These are phyloP conservation scores for Acipenser transmontanus DNA, from an alignment of 2,797 vertebrate genomes.

Conservation along the genomic window DNA sequence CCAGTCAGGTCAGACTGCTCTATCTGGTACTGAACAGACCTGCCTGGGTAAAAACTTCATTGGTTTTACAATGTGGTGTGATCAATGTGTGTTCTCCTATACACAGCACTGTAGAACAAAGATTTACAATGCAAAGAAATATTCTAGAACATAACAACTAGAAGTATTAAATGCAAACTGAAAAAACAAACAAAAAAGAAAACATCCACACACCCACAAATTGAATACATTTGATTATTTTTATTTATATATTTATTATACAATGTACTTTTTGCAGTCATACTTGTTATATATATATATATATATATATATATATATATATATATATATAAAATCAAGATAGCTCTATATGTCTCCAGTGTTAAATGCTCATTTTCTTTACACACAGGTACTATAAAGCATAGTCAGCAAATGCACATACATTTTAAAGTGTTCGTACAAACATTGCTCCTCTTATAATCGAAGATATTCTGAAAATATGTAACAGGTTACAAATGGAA, in stretches of 20 bases:
- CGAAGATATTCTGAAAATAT: constrained; percentile 6
- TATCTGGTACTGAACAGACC: too few relatives aligned
- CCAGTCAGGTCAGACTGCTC: too few relatives aligned
- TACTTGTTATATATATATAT: constrained; percentile 57
- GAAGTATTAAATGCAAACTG: too few relatives aligned
- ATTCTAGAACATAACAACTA: too few relatives aligned
- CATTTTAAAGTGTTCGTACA: constrained; percentile 42
- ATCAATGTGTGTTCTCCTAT: too few relatives aligned
- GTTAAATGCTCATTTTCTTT: constrained; percentile 59
- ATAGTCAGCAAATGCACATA: constrained; percentile 63
- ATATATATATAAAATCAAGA: neutral
- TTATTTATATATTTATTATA: constrained; percentile 20
- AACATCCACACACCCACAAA: too few relatives aligned
- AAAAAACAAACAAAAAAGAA: too few relatives aligned
- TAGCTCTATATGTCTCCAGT: constrained; percentile 48
- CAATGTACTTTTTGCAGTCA: constrained; percentile 58
- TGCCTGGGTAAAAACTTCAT: too few relatives aligned
- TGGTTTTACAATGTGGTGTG: too few relatives aligned
- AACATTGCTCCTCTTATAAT: constrained; percentile 9
- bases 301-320: constrained; percentile 59
- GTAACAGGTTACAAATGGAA: constrained; percentile 5
- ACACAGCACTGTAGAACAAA: too few relatives aligned
- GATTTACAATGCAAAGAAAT: too few relatives aligned
- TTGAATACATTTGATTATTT: too few relatives aligned
- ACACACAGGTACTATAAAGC: constrained; percentile 75